These are phyloP conservation scores for Steatornis caripensis DNA, from an alignment of 2,113 vertebrate genomes.

Conservation along the genomic window DNA sequence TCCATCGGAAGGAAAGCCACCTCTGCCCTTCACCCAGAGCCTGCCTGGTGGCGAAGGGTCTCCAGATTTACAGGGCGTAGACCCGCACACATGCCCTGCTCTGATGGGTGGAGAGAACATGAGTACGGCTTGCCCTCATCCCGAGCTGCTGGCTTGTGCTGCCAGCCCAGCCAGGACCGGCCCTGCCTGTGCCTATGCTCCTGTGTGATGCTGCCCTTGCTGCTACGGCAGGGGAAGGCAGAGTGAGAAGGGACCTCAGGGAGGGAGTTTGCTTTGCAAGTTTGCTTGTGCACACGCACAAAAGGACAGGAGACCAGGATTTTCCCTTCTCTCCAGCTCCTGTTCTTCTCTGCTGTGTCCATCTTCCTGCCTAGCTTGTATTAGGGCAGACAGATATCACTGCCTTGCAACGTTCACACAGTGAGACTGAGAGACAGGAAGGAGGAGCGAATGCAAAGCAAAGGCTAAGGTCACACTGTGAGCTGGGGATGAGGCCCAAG, in stretches of 20 bases:
- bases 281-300: background rate
- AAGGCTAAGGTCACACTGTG: background rate
- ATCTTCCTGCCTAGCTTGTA: background rate
- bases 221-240: background rate
- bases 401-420: background rate
- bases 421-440: background rate
- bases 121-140: background rate
- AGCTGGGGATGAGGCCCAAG: background rate
- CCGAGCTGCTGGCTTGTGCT: background rate
- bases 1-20: background rate
- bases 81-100: background rate
- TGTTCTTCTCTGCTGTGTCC: background rate
- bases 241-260: background rate
- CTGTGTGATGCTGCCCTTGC: background rate
- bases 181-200: background rate
- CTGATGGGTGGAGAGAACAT: rapidly evolving
- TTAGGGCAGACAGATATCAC: background rate
- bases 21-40: background rate
- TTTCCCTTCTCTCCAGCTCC: background rate
- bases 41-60: background rate
- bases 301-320: background rate
- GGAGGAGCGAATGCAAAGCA: rapidly evolving
- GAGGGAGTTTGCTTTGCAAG: background rate
- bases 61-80: background rate
- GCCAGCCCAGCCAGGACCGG: background rate